phyloP scores from a whole-genome alignment of 2,113 vertebrate genomes.

The Nansenia antarctica region DNA sequence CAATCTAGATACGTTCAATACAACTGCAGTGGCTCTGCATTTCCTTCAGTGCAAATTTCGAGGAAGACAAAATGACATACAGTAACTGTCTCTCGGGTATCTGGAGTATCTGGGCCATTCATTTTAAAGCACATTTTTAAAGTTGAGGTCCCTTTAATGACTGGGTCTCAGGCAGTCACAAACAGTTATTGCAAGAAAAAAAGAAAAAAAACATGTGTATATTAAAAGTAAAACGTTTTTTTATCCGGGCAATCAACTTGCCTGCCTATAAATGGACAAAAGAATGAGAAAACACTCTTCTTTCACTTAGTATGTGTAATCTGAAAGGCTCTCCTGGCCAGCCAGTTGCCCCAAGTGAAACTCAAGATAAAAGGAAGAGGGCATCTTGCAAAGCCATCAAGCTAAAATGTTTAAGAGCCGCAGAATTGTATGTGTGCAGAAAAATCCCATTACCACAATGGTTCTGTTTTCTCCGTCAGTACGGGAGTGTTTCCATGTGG shows the following conservation, averaged over 20 bases:
- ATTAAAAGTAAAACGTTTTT: conserved; percentile 27
- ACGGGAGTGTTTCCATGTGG: conserved; percentile 52
- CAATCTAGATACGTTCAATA: neutral
- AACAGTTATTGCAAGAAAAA: neutral
- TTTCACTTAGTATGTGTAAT: conserved; percentile 60
- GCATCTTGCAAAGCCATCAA: conserved; percentile 70
- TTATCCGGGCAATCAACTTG: conserved; percentile 48
- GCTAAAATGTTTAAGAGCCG: conserved; percentile 69
- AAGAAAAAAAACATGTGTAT: conserved; percentile 7
- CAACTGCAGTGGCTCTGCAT: neutral
- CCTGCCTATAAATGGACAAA: conserved; percentile 52
- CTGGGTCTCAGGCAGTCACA: conserved; percentile 16
- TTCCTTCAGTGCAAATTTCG: neutral
- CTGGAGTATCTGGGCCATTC: conserved; percentile 35
- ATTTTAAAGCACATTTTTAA: conserved; percentile 21
- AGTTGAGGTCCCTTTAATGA: conserved; percentile 33
- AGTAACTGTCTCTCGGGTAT: conserved; percentile 6
- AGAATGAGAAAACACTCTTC: conserved; percentile 36
- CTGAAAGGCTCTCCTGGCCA: conserved; percentile 34
- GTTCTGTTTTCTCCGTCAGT: neutral
- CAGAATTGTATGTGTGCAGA: conserved; percentile 46
- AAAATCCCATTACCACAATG: conserved; percentile 51
- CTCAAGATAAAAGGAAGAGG: conserved; percentile 64
- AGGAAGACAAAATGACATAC: conserved; percentile 9
- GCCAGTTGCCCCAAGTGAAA: conserved; percentile 39